phyloP scores from a whole-genome alignment of 2,888 invertebrate genomes.

The Acanthosoma haemorrhoidale region DNA sequence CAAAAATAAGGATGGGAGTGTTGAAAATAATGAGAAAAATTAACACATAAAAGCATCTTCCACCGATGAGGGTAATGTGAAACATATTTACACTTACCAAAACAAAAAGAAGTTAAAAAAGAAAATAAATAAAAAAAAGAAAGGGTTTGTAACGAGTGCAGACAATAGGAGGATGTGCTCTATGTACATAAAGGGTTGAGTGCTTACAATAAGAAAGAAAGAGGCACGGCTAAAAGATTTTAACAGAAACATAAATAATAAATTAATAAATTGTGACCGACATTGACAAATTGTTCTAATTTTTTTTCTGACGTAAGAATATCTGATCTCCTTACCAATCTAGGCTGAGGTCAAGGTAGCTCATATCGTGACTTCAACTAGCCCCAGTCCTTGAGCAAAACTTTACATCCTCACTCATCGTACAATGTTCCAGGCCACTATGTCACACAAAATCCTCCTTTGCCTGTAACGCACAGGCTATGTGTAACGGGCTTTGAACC shows the following conservation, averaged over 20 bases:
- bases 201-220: no score
- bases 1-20: no score
- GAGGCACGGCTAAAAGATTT: no score
- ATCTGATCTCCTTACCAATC: constrained; percentile 37
- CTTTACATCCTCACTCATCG: constrained; percentile 6
- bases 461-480: no score
- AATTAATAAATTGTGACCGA: neutral
- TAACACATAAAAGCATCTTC: constrained; percentile 30
- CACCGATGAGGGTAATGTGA: neutral
- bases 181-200: constrained; percentile 16
- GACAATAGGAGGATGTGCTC: constrained; percentile 22
- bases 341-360: constrained; percentile 40
- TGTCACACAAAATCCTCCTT: neutral
- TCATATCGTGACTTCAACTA: constrained; percentile 34
- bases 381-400: constrained; percentile 21
- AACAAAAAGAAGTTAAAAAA: neutral
- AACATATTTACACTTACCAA: constrained; percentile 5
- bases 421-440: neutral
- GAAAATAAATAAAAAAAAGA: neutral
- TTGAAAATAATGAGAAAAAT: constrained; percentile 18
- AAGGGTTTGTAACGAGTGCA: constrained; percentile 20
- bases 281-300: neutral
- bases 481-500: no score
- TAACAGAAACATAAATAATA: constrained; percentile 1
- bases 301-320: neutral